phyloP scores from a whole-genome alignment of 2,888 invertebrate genomes.

The Buathra laborator region DNA sequence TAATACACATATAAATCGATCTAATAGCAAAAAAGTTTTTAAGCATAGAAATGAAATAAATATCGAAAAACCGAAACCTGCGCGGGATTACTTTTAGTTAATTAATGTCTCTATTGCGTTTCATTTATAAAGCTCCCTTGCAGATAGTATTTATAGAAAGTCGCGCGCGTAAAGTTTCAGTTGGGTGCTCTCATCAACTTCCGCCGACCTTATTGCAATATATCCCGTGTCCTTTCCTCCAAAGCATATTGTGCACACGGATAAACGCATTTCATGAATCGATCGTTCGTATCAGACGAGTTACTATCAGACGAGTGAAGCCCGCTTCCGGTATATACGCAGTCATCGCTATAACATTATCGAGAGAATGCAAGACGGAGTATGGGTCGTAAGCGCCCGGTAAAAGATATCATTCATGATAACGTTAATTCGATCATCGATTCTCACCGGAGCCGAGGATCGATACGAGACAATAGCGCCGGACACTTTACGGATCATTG shows the following conservation, averaged over 20 bases:
- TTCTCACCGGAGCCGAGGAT: slow-evolving; percentile 1
- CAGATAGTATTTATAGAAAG: slow-evolving; percentile 51
- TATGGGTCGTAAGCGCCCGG: neutral
- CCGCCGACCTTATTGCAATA: slow-evolving; percentile 58
- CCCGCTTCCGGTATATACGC: slow-evolving; percentile 52
- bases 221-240: slow-evolving; percentile 53
- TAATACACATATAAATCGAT: too few relatives aligned
- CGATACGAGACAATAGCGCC: slow-evolving; percentile 5
- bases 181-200: slow-evolving; percentile 53
- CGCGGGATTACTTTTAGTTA: neutral
- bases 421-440: slow-evolving; percentile 57
- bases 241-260: slow-evolving; percentile 22
- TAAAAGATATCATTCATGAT: slow-evolving; percentile 46
- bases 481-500: slow-evolving; percentile 55
- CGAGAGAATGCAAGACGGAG: neutral
- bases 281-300: slow-evolving; percentile 45
- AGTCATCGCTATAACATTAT: neutral
- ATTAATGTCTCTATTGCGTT: slow-evolving; percentile 7
- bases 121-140: neutral
- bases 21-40: too few relatives aligned
- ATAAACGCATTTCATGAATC: slow-evolving; percentile 58
- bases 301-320: slow-evolving; percentile 50
- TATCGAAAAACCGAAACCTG: too few relatives aligned
- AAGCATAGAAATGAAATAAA: too few relatives aligned
- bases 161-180: slow-evolving; percentile 29